Percentiles rank a stretch among this genome's conserved stretches.
Conservation (phyloP, 2,113 vertebrate species). For the Coreoperca whiteheadi region DNA sequence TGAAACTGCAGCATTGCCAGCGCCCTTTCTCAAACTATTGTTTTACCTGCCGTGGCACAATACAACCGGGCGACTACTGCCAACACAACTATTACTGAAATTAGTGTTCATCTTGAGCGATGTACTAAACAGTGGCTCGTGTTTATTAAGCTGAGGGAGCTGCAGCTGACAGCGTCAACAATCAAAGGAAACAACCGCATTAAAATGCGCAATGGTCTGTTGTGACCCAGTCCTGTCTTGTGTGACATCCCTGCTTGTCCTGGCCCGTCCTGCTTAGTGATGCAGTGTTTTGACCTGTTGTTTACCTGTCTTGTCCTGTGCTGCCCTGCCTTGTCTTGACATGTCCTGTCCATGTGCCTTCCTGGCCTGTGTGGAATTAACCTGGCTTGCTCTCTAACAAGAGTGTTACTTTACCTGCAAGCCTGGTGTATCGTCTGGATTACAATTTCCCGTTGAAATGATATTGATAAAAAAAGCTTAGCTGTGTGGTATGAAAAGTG, state of each 20-base stretch:
- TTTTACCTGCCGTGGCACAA: slow-evolving; percentile 1
- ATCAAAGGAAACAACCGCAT: slow-evolving; percentile 7
- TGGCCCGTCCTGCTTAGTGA: slow-evolving; percentile 21
- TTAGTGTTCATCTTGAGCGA: slow-evolving; percentile 15
- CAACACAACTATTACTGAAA: slow-evolving; percentile 18
- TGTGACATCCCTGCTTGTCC: slow-evolving; percentile 24
- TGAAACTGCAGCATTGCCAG: slow-evolving; percentile 17
- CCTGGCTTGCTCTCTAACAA: slow-evolving; percentile 14
- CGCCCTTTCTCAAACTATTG: slow-evolving; percentile 2
- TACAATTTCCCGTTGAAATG: neutral
- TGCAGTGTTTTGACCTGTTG: slow-evolving; percentile 21
- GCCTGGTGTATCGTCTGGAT: neutral
- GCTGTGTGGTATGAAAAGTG: neutral
- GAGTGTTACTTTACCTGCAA: neutral
- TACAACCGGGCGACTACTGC: neutral
- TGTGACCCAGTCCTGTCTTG: slow-evolving; percentile 39
- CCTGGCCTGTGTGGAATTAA: neutral
- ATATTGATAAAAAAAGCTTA: neutral
- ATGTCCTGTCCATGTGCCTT: neutral
- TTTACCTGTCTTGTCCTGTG: slow-evolving; percentile 32
- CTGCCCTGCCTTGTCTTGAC: slow-evolving; percentile 9
- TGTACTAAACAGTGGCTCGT: slow-evolving; percentile 11
- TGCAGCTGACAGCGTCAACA: slow-evolving; percentile 23
- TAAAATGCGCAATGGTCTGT: slow-evolving; percentile 5
- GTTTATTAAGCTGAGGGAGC: slow-evolving; percentile 22